Conservation (phyloP, 2,888 invertebrate genomes). For the Brassicogethes aeneus region DNA sequence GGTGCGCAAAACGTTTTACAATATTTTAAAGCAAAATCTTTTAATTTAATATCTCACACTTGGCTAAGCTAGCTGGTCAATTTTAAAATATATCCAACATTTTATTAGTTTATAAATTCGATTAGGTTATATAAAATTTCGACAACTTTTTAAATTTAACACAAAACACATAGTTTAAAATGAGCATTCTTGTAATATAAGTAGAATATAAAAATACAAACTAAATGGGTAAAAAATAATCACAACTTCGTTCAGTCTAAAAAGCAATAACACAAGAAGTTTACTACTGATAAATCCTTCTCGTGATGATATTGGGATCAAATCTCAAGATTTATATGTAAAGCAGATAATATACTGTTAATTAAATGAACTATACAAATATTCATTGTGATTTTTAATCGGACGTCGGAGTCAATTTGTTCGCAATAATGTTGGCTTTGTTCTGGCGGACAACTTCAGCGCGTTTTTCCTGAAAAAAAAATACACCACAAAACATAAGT, state of each 20-base stretch:
- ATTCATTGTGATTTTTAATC: constrained; percentile 42
- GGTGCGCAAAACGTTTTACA: not conserved
- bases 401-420: constrained; percentile 53
- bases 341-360: constrained; percentile 22
- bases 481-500: too few species aligned
- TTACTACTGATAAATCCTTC: constrained; percentile 11
- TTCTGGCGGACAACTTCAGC: constrained; percentile 88
- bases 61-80: constrained; percentile 38
- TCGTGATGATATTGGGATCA: constrained; percentile 11
- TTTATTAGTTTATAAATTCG: constrained; percentile 7
- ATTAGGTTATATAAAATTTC: not conserved
- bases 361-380: constrained; percentile 16
- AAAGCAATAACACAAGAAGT: constrained; percentile 14
- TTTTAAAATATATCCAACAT: constrained; percentile 19
- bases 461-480: constrained; percentile 69
- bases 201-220: constrained; percentile 9
- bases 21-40: constrained; percentile 19
- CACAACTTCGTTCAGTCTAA: constrained; percentile 15
- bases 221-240: constrained; percentile 15
- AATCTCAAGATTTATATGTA: constrained; percentile 15
- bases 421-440: constrained; percentile 59
- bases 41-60: constrained; percentile 23
- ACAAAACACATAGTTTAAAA: not conserved
- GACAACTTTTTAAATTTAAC: not conserved
- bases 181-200: constrained; percentile 4